Conservation (phyloP, 2,888 invertebrate genomes). For the Ctena decussata region DNA sequence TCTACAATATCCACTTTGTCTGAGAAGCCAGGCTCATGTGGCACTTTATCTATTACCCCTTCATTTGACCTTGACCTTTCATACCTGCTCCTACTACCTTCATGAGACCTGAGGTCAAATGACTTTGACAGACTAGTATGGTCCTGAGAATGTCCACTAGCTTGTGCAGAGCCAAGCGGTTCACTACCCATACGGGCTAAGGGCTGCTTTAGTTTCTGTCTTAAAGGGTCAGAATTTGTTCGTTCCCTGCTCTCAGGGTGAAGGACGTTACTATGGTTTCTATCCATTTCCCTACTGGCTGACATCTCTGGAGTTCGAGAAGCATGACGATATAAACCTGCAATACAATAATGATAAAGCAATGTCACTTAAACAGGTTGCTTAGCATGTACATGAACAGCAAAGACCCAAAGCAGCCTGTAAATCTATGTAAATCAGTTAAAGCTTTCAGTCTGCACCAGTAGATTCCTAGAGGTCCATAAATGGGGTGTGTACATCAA, state of each 20-base stretch:
- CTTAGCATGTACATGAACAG: too few relatives aligned
- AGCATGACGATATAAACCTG: background rate
- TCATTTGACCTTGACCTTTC: background rate
- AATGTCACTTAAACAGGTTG: too few relatives aligned
- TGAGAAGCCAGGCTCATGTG: background rate
- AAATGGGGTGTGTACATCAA: too few relatives aligned
- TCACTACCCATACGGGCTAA: conserved; percentile 38
- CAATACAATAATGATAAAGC: too few relatives aligned
- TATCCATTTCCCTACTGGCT: background rate
- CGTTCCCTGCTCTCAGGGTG: conserved; percentile 28
- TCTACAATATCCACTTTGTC: background rate
- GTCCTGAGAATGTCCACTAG: background rate
- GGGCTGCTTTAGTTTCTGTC: background rate
- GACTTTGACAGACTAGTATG: background rate
- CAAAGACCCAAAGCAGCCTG: too few relatives aligned
- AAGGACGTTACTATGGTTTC: background rate
- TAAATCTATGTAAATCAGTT: too few relatives aligned
- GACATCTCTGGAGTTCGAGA: background rate
- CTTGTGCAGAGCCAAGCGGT: background rate
- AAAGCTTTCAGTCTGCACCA: too few relatives aligned
- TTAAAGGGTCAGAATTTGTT: conserved; percentile 43
- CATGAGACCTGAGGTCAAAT: conserved; percentile 13
- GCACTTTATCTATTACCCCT: background rate
- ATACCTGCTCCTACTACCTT: background rate
- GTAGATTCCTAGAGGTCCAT: too few relatives aligned